These are phyloP conservation scores for Crotalus tigris DNA, from an alignment of 2,113 vertebrate genomes.

Conservation along the genomic window DNA sequence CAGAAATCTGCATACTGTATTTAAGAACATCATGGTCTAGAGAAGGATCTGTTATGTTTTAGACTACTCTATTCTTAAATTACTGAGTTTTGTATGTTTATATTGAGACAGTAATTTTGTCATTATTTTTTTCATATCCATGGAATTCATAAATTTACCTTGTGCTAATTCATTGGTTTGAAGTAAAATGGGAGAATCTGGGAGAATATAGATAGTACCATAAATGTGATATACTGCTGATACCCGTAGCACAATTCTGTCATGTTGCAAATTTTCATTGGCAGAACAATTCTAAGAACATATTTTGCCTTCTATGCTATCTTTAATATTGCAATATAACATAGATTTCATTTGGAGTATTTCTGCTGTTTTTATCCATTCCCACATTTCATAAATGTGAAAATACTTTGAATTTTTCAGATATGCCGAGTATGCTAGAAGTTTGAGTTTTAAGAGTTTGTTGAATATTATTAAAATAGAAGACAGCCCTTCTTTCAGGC, in stretches of 20 bases:
- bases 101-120: background rate
- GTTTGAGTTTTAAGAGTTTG: background rate
- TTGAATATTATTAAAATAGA: background rate
- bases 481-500: background rate
- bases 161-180: background rate
- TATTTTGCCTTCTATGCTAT: background rate
- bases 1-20: background rate
- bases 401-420: background rate
- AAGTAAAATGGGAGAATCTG: background rate
- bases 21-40: background rate
- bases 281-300: background rate
- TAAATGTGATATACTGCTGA: background rate
- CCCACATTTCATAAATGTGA: background rate
- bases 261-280: background rate
- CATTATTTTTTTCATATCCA: background rate
- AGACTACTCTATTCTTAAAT: background rate
- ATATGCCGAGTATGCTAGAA: background rate
- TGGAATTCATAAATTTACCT: background rate
- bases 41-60: background rate
- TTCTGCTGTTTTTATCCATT: background rate
- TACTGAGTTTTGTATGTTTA: background rate
- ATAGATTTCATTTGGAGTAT: background rate
- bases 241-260: background rate
- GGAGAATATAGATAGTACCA: background rate
- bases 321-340: background rate